Conservation (phyloP, 2,113 vertebrate genomes). For the Pleuronectes platessa region DNA sequence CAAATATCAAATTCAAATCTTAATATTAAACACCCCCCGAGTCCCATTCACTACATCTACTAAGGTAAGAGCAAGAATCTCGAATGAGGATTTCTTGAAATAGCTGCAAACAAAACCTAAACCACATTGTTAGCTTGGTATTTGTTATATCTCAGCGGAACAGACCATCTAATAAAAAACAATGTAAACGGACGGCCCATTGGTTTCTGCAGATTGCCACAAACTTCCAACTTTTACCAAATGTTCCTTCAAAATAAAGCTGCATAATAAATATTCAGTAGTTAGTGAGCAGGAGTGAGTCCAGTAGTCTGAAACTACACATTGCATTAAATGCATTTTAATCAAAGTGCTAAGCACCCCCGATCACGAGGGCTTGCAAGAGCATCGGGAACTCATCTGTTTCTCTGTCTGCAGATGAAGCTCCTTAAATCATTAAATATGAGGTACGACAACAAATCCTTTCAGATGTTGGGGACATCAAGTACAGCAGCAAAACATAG, state of each 20-base stretch:
- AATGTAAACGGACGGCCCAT: neutral
- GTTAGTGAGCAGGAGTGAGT: conserved; percentile 8
- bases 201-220: neutral
- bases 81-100: neutral
- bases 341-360: conserved; percentile 31
- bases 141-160: neutral
- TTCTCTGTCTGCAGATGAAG: neutral
- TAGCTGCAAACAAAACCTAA: neutral
- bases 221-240: neutral
- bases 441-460: conserved; percentile 17
- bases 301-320: neutral
- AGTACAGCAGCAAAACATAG: neutral
- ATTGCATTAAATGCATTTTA: conserved; percentile 1
- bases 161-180: neutral
- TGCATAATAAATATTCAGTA: conserved; percentile 16
- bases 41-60: neutral
- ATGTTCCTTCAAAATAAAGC: conserved; percentile 11
- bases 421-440: conserved; percentile 19
- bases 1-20: neutral
- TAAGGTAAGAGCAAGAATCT: neutral
- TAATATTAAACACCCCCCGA: neutral
- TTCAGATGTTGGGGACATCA: conserved; percentile 16
- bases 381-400: neutral
- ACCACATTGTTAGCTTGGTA: neutral
- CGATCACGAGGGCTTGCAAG: neutral